Evolutionary conservation across 2,797 vertebrate genomes (phyloP), one percentile per base, ranked within the genome.

Genomic region (Aulostomus chinensis): DNA sequence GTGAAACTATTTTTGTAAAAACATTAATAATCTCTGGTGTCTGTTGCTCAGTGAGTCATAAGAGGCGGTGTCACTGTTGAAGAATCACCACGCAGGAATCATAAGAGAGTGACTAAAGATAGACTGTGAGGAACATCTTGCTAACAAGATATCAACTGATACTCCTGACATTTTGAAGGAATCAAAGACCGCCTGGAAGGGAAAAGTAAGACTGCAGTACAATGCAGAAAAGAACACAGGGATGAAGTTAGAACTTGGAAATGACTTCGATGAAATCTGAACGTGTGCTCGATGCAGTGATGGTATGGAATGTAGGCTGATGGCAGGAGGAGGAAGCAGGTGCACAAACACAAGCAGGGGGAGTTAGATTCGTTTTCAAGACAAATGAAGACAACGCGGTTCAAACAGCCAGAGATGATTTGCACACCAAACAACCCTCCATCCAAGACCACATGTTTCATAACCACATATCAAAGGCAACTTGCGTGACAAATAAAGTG

Each of bases 11-110:
- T 89, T 87, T 76, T 76, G 81, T 81, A 71, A 68, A 78, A 86
- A 76, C 80, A 87, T 86, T 85, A 86, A 84, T 89, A 86, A 86
- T 80, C 71, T 61, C 67, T 37, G 75, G 80, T 85, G 80, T 81
- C 79, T 82, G 78, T 79, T 80, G 70, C 81, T 74, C 70, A 56
- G 70, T 87, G 87, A 90, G 73, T 87, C 89, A 89, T 83, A 43
- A n/a, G 57, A 77, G 81, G 74, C 24, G 36, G 62, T 77, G 79
- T 72, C 81, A 63, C 48, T 59, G 76, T 24, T 70, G 63, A 78
- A 82, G 73, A 84, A 80, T 78, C 69, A 74, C 64, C 36, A 11
- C 69, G 68, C 62, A 57, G 29, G 53, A 72, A 64, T 75, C 73
- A 55, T 69, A 30, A 68, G 69, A 75, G 67, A 68, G 45, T 35